A percentile compares a stretch with the other conserved stretches of the same genome.
phyloP scores from a whole-genome alignment of 2,888 invertebrate genomes.

The Drosophila kuntzei region DNA sequence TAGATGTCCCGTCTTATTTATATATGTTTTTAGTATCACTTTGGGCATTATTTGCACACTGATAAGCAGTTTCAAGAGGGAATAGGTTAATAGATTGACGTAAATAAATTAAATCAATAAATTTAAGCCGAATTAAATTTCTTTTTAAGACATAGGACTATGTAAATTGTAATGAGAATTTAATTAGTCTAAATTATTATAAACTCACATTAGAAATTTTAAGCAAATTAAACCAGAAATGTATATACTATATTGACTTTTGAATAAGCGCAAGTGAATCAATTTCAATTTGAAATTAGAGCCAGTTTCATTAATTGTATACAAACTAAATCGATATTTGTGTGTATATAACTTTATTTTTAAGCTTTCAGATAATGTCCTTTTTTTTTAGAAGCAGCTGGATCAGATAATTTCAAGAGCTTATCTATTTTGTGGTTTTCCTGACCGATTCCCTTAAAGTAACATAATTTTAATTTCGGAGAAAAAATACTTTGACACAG shows the following conservation, averaged over 20 bases:
- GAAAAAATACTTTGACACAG: too few species aligned
- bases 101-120: constrained; percentile 5
- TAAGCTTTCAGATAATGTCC: too few species aligned
- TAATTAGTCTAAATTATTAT: not conserved
- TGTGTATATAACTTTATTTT: too few species aligned
- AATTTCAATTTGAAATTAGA: not conserved
- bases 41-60: constrained; percentile 36
- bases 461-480: too few species aligned
- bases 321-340: too few species aligned
- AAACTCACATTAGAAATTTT: not conserved
- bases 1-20: constrained; percentile 16
- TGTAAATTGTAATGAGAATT: not conserved
- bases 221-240: not conserved
- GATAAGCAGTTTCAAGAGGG: constrained; percentile 7
- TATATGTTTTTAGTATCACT: constrained; percentile 38
- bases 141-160: not conserved
- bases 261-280: not conserved
- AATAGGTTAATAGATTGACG: constrained; percentile 1
- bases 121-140: not conserved
- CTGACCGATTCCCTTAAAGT: too few species aligned
- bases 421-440: too few species aligned
- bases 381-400: too few species aligned
- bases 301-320: not conserved
- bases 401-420: too few species aligned
- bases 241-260: not conserved